phyloP scores from a whole-genome alignment of 2,113 vertebrate species.

The Esox niger region DNA sequence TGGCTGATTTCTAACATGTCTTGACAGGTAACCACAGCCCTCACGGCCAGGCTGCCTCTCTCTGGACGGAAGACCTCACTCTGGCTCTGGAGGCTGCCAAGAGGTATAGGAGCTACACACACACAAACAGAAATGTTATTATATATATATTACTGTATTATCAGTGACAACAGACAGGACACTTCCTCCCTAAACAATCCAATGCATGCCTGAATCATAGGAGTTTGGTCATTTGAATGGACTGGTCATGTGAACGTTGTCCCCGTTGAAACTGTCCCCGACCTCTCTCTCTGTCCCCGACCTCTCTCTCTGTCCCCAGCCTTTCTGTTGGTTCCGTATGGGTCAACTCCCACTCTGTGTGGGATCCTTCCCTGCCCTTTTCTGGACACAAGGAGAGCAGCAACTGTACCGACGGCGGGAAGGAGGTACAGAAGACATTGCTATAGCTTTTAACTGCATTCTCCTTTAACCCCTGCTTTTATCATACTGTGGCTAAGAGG shows the following conservation, averaged over 20 bases:
- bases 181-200: neutral
- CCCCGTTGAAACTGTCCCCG: no score
- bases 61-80: slow-evolving; percentile 87
- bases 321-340: slow-evolving; percentile 80
- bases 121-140: neutral
- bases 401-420: slow-evolving; percentile 80
- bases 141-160: no score
- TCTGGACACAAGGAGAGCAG: slow-evolving; percentile 81
- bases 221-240: no score
- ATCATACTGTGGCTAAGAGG: no score
- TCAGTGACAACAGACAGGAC: no score
- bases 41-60: slow-evolving; percentile 76
- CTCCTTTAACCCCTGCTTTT: no score
- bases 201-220: no score
- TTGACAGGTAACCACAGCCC: slow-evolving; percentile 75
- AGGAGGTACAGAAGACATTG: slow-evolving; percentile 77
- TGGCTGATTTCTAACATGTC: no score
- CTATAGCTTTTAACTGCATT: neutral
- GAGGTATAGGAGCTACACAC: slow-evolving; percentile 56
- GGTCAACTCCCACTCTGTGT: slow-evolving; percentile 81
- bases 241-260: no score
- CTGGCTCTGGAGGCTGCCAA: slow-evolving; percentile 82
- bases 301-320: slow-evolving; percentile 57
- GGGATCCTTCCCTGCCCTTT: slow-evolving; percentile 75
- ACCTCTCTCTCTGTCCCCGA: no score